Conservation (phyloP, 2,113 vertebrate genomes). For the Corapipo altera region DNA sequence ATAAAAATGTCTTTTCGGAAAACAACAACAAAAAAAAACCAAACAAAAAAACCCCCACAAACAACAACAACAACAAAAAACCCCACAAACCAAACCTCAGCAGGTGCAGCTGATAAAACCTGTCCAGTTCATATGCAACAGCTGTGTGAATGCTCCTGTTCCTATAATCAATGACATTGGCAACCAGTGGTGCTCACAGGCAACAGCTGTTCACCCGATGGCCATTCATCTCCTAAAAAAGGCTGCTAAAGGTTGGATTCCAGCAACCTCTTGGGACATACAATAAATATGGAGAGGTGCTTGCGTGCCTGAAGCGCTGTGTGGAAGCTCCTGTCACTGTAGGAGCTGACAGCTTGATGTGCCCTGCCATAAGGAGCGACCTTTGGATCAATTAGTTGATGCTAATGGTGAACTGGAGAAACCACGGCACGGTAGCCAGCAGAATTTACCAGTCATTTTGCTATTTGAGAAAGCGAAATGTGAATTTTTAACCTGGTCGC, state of each 20-base stretch:
- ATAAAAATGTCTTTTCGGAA: background rate
- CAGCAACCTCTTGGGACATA: background rate
- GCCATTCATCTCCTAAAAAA: background rate
- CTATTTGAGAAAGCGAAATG: background rate
- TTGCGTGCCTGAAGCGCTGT: background rate
- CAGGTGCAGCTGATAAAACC: background rate
- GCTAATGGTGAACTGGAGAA: background rate
- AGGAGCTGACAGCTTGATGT: background rate
- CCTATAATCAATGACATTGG: background rate
- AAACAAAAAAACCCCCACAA: background rate
- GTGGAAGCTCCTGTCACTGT: background rate
- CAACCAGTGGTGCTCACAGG: background rate
- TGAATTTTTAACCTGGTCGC: background rate
- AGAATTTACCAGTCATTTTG: background rate
- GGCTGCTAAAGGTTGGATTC: background rate
- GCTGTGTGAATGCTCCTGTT: background rate
- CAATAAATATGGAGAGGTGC: background rate
- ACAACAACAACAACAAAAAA: background rate
- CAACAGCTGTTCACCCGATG: background rate
- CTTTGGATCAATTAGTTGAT: background rate
- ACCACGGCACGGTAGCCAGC: background rate
- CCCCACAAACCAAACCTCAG: background rate
- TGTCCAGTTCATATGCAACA: background rate
- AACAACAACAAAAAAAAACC: background rate
- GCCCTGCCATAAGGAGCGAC: background rate